Evolutionary conservation across 2,113 vertebrate genomes (phyloP), one percentile per base, ranked within the genome.

Genomic region (Dasyornis broadbenti): DNA sequence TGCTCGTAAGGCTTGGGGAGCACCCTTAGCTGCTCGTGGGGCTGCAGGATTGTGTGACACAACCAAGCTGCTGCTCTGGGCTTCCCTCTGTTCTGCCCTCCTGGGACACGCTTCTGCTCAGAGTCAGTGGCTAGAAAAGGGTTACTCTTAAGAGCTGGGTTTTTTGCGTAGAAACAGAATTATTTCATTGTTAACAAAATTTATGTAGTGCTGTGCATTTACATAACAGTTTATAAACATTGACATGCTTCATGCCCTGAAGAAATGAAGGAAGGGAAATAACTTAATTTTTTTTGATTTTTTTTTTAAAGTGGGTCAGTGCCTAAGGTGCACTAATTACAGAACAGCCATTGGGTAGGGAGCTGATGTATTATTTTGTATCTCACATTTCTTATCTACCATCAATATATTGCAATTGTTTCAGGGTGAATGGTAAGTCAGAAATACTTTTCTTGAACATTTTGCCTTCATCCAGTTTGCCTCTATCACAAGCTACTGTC

Each of bases 241-340:
- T 92, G 93, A 92, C 69, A 47, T 82, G 47, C 45, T 94, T 90
- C 45, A 44, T 94, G 42, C 92, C 95, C 93, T 71, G 65, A 79
- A 92, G 96, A 84, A 52, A 92, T 20, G 27, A 88, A 83, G 31
- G 31, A 52, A 92, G 69, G 50, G 70, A 93, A 83, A 93, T 9
- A 92, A 65, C 28, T 86, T 76, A 39, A 37, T 86, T 81, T 93
- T 89, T 82, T 73, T 57, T 79, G 33, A 15, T 66, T 65, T 73
- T 60, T 73, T 93, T 77, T 94, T 92, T 33, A 3, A 94, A 96
- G 71, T 95, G 76, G 89, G 91, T 96, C 90, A 94, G 31, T 80
- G 95, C 95, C 91, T 76, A 42, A 89, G 84, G 91, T 91, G 8
- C 68, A 56, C 59, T 96, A 95, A 96, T 97, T 96, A 89, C 56